A percentile compares a stretch with the other conserved stretches of the same genome.
phyloP scores from a whole-genome alignment of 2,113 vertebrate species.

The Carassius auratus region DNA sequence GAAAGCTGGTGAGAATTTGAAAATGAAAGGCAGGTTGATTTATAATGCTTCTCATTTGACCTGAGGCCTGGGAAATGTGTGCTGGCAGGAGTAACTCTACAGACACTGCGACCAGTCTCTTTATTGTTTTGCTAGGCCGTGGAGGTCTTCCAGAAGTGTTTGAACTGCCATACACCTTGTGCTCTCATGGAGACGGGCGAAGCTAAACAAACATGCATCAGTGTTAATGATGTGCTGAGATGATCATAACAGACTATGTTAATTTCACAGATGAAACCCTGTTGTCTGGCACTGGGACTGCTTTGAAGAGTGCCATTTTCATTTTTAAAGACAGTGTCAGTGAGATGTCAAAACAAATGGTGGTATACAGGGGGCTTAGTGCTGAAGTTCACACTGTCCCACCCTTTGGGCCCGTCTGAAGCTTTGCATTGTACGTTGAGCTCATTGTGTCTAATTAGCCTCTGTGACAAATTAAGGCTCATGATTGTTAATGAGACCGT shows the following conservation, averaged over 20 bases:
- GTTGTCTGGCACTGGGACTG: background rate
- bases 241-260: conserved; percentile 6
- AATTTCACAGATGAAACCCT: conserved; percentile 14
- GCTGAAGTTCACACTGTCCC: conserved; percentile 34
- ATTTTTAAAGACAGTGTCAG: conserved; percentile 30
- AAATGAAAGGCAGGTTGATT: conserved; percentile 57
- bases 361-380: conserved; percentile 20
- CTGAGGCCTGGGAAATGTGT: conserved; percentile 49
- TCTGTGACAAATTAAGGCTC: conserved; percentile 48
- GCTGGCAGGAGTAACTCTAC: conserved; percentile 14
- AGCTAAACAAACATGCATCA: conserved; percentile 46
- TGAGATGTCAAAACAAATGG: conserved; percentile 43
- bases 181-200: conserved; percentile 41
- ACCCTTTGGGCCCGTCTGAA: conserved; percentile 13
- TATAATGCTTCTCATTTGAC: conserved; percentile 51
- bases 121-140: conserved; percentile 25
- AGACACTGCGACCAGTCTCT: conserved; percentile 36
- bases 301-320: conserved; percentile 29
- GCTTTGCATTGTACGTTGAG: conserved; percentile 40
- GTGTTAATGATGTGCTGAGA: background rate
- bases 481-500: conserved; percentile 22
- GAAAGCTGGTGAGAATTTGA: conserved; percentile 49
- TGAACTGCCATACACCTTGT: conserved; percentile 10
- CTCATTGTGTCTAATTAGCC: conserved; percentile 45
- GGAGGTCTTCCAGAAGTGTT: conserved; percentile 39